Evolutionary conservation across 2,888 invertebrate genomes (phyloP).

Genomic region (Xylota sylvarum): DNA sequence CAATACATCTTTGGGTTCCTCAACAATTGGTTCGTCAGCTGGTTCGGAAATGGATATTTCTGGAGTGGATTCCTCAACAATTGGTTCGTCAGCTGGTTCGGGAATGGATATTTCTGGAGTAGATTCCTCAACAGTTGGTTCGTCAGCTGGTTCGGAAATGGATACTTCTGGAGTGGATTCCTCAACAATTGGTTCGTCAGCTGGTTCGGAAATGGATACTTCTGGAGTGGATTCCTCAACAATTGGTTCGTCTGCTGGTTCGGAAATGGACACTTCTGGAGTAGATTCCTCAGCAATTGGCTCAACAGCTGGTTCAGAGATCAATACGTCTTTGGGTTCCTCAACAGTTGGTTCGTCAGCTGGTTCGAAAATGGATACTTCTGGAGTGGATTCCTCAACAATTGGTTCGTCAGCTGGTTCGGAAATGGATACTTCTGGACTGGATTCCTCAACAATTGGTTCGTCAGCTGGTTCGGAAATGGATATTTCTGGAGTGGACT

Average conservation of each 20-base stretch:
- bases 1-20: neutral
- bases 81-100: neutral
- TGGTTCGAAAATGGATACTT: neutral
- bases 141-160: neutral
- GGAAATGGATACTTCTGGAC: too few relatives aligned
- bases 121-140: conserved; percentile 2
- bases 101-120: neutral
- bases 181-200: neutral
- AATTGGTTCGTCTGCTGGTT: neutral
- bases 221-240: neutral
- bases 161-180: neutral
- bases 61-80: neutral
- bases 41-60: neutral
- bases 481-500: neutral
- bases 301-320: neutral
- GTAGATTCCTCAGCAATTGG: neutral
- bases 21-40: neutral
- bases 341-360: neutral
- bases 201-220: neutral
- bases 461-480: neutral
- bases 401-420: neutral
- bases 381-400: neutral
- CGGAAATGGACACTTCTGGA: neutral
- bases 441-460: neutral
- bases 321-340: neutral